Evolutionary conservation across 2,888 invertebrate genomes (phyloP), one percentile per base, ranked within the genome.

Genomic region (Allygus modestus): DNA sequence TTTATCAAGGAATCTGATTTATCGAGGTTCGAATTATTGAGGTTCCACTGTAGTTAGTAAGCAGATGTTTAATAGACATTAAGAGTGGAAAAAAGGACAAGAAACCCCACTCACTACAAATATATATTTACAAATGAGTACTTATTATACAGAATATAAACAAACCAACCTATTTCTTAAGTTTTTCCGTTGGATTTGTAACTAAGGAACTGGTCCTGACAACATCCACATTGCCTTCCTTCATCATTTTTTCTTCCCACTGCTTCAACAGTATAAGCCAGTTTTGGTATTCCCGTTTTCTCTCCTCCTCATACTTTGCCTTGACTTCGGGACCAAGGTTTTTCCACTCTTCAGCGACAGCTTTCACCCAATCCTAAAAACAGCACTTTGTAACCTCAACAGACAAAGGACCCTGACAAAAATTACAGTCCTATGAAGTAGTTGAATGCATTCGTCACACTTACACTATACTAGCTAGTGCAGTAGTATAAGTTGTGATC

Each of bases 221-320:
- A 51, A 79, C 58, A 58, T 79, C 79, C 0, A 79, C n/a, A 79
- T 79, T 79, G 20, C 79, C 79, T 51, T 58, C 58, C 33, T 79
- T 33, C 1, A 79, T 58, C 79, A 79, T 79, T 33, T 58, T 54
- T 33, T 79, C 37, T 33, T 79, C 79, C 79, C 79, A 79, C 33
- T n/a, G 9, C n/a, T 58, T 79, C 33, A 79, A 20, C 26, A 58
- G 51, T 12, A 31, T 0, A 5, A 51, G 0, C 31, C 33, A 79
- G 0, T 31, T 79, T 58, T 79, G 58, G 46, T 37, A n/a, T n/a
- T 79, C 79, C 17, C 20, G 4, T 33, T 58, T 79, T 12, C 58
- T 54, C 33, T 79, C 79, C 5, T 31, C 33, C 28, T 51, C 54
- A 51, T 51, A 37, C 46, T 58, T 79, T 15, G 31, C 37, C 28